These are phyloP conservation scores for Acleris emargana DNA, from an alignment of 2,888 invertebrate genomes.

Conservation along the genomic window DNA sequence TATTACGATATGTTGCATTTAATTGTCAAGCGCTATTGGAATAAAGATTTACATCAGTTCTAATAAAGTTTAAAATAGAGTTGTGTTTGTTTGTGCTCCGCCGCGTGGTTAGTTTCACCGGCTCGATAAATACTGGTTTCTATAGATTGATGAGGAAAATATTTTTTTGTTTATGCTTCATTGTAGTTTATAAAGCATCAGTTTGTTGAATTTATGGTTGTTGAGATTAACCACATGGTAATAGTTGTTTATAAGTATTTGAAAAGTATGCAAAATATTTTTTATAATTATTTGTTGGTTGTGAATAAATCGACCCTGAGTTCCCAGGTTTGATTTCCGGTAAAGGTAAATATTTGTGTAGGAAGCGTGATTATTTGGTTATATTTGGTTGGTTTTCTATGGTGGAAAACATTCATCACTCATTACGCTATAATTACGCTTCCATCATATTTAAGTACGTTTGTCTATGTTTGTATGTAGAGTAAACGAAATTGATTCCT, in stretches of 20 bases:
- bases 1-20: too few relatives aligned
- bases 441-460: too few relatives aligned
- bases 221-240: conserved; percentile 26
- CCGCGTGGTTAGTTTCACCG: not conserved
- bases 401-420: too few relatives aligned
- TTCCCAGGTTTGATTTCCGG: too few relatives aligned
- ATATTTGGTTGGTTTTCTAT: too few relatives aligned
- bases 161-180: conserved; percentile 1
- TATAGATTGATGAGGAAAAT: conserved; percentile 16
- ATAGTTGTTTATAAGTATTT: not conserved
- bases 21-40: not conserved
- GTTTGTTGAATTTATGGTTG: conserved; percentile 14
- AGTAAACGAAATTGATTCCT: too few relatives aligned
- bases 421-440: too few relatives aligned
- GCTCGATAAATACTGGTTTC: not conserved
- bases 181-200: conserved; percentile 12
- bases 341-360: too few relatives aligned
- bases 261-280: not conserved
- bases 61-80: not conserved
- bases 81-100: conserved; percentile 13
- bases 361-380: too few relatives aligned
- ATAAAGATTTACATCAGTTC: not conserved
- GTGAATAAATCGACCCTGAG: too few relatives aligned
- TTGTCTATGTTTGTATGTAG: too few relatives aligned
- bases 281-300: too few relatives aligned